Conservation (phyloP, 2,888 invertebrate species). For the Leucophora obtusa region DNA sequence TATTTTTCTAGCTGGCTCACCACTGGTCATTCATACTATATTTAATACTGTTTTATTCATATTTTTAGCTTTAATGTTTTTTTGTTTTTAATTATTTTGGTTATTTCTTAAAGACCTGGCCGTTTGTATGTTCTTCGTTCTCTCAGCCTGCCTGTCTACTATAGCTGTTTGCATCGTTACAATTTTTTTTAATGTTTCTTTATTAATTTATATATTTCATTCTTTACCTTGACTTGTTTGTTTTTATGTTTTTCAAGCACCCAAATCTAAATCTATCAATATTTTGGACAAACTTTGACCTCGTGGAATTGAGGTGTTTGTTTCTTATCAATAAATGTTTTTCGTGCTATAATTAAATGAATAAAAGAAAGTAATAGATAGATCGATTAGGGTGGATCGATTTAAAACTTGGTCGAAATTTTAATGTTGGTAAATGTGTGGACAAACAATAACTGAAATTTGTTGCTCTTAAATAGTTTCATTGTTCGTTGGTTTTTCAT, state of each 20-base stretch:
- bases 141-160: neutral
- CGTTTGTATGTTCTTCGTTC: neutral
- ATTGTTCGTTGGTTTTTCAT: no score
- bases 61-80: conserved; percentile 25
- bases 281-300: conserved; percentile 29
- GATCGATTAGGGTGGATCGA: neutral
- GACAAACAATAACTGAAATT: no score
- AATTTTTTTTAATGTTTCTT: neutral
- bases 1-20: neutral
- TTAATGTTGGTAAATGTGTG: no score
- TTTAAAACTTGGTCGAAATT: no score
- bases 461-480: no score
- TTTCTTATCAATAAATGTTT: conserved; percentile 18
- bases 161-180: neutral
- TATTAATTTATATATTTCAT: neutral
- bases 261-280: conserved; percentile 4
- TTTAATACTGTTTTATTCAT: neutral
- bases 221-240: neutral
- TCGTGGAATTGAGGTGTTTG: conserved; percentile 32
- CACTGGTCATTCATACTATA: neutral
- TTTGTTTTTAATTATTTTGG: conserved; percentile 28
- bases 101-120: conserved; percentile 25
- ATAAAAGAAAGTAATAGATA: neutral
- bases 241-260: neutral
- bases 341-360: neutral